phyloP scores from a whole-genome alignment of 2,113 vertebrate species.

The Podarcis raffonei region DNA sequence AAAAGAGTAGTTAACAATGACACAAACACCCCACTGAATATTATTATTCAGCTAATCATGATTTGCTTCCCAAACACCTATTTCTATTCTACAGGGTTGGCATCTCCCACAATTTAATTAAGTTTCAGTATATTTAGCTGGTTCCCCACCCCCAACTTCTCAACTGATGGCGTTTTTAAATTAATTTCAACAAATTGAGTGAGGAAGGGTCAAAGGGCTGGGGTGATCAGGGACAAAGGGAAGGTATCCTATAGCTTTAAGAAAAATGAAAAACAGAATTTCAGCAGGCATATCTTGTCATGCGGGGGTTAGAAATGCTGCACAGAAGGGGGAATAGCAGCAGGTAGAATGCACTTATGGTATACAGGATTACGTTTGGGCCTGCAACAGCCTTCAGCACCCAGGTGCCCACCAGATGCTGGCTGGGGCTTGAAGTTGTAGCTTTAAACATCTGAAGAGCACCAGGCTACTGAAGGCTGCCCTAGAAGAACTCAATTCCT shows the following conservation, averaged over 20 bases:
- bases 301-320: not conserved
- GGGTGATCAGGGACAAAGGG: not conserved
- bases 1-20: not conserved
- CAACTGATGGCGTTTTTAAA: not conserved
- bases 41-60: not conserved
- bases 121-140: not conserved
- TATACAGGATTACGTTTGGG: not conserved
- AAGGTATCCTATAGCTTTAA: too few relatives aligned
- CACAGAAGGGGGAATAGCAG: too few relatives aligned
- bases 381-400: not conserved
- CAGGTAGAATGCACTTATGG: not conserved
- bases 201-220: not conserved
- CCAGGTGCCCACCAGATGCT: too few relatives aligned
- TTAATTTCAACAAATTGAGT: constrained; percentile 2
- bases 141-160: not conserved
- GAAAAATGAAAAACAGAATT: not conserved
- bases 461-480: too few relatives aligned
- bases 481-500: not conserved
- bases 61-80: not conserved
- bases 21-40: not conserved
- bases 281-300: not conserved
- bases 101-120: not conserved
- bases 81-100: not conserved
- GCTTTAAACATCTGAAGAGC: too few relatives aligned
- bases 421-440: too few relatives aligned